Conservation (phyloP, 2,797 vertebrate species). For the Sylvia borin region DNA sequence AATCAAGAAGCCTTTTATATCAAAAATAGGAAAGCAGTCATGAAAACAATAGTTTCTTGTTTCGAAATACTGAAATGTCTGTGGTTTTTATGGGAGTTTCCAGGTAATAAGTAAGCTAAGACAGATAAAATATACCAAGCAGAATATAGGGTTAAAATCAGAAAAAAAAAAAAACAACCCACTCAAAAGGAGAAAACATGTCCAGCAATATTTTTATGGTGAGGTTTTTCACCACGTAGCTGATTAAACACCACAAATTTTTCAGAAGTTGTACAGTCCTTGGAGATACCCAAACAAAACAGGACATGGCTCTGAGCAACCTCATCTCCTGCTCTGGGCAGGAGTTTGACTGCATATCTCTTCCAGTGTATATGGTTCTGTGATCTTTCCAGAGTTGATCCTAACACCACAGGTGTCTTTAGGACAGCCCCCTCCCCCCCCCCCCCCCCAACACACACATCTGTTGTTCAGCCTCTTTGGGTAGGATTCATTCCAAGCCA, state of each 20-base stretch:
- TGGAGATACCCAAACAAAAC: neutral
- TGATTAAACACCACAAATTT: neutral
- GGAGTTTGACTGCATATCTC: neutral
- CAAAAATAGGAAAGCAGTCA: neutral
- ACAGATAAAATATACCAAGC: neutral
- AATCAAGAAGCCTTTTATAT: neutral
- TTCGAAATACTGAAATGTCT: neutral
- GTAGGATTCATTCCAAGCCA: neutral
- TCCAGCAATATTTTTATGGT: neutral
- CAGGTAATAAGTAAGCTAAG: neutral
- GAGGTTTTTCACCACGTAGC: neutral
- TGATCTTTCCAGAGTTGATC: neutral
- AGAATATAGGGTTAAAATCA: neutral
- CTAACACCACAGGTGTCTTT: neutral
- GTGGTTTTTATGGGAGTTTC: neutral
- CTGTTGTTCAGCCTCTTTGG: neutral
- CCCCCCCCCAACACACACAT: neutral
- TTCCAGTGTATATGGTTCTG: neutral
- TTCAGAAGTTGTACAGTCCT: neutral
- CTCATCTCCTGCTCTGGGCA: neutral
- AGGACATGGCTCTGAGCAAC: neutral
- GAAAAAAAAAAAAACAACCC: neutral
- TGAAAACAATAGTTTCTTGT: neutral
- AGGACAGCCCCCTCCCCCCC: neutral
- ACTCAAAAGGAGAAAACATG: neutral